These are phyloP conservation scores for Oreochromis grahami DNA, from an alignment of 2,797 vertebrate genomes.

Conservation along the genomic window DNA sequence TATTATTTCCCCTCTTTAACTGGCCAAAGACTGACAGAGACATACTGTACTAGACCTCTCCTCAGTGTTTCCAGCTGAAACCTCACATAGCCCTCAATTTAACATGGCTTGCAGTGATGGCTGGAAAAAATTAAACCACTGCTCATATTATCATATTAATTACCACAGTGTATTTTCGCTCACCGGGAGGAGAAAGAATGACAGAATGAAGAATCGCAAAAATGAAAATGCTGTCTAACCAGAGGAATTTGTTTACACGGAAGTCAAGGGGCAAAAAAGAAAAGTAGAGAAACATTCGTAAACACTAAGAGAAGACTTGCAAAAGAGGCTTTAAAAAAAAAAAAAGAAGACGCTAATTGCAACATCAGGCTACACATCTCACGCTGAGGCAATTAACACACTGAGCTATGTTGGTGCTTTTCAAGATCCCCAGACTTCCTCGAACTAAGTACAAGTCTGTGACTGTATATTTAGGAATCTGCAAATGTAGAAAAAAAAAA, in stretches of 20 bases:
- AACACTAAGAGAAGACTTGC: slow-evolving; percentile 7
- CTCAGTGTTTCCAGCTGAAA: slow-evolving; percentile 69
- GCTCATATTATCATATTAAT: slow-evolving; percentile 72
- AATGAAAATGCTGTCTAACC: slow-evolving; percentile 45
- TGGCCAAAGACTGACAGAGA: slow-evolving; percentile 54
- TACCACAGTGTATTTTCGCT: slow-evolving; percentile 57
- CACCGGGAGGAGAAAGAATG: slow-evolving; percentile 39
- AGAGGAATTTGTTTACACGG: slow-evolving; percentile 59
- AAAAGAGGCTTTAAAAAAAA: background rate
- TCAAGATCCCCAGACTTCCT: slow-evolving; percentile 8
- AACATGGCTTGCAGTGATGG: slow-evolving; percentile 48
- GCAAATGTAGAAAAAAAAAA: slow-evolving; percentile 8
- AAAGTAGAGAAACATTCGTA: background rate
- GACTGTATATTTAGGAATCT: slow-evolving; percentile 3
- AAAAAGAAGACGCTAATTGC: background rate
- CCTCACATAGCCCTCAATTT: slow-evolving; percentile 65
- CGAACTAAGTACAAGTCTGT: background rate
- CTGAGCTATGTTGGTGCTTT: background rate
- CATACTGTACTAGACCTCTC: slow-evolving; percentile 51
- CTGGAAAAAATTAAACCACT: slow-evolving; percentile 66
- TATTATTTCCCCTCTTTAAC: slow-evolving; percentile 54
- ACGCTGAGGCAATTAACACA: background rate
- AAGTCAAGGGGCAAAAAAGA: background rate
- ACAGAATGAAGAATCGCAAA: slow-evolving; percentile 44
- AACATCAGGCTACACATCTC: slow-evolving; percentile 16